These are phyloP conservation scores for Cheilosia vulpina DNA, from an alignment of 2,888 invertebrate species.

Conservation along the genomic window DNA sequence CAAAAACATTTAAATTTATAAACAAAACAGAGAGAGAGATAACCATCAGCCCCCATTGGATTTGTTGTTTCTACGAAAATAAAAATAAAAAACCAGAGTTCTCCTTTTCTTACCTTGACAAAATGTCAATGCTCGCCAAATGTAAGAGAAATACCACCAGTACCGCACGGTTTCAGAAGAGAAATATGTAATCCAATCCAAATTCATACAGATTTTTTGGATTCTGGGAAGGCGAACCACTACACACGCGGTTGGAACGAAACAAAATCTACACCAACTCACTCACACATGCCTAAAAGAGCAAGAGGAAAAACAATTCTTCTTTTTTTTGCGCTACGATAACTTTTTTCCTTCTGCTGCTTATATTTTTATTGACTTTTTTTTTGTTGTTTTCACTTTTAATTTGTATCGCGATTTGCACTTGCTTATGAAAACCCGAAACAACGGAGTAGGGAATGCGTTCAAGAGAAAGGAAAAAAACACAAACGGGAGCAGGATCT, in stretches of 20 bases:
- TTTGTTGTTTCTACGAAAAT: neutral
- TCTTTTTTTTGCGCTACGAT: constrained; percentile 9
- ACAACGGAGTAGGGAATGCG: too few species aligned
- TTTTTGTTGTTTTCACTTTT: constrained; percentile 48
- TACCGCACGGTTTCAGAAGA: constrained; percentile 32
- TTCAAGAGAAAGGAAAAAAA: neutral
- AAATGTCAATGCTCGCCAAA: constrained; percentile 69
- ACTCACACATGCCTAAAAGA: constrained; percentile 41
- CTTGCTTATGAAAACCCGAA: constrained; percentile 1
- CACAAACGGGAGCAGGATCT: constrained; percentile 40
- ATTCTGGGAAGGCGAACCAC: constrained; percentile 33
- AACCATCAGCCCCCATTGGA: neutral
- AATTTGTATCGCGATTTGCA: constrained; percentile 26
- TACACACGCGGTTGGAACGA: constrained; percentile 28
- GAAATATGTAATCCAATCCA: constrained; percentile 50
- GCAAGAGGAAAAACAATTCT: constrained; percentile 49
- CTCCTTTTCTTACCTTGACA: constrained; percentile 67
- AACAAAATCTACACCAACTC: constrained; percentile 27
- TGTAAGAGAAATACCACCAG: neutral
- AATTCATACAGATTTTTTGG: constrained; percentile 4
- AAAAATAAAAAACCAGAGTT: constrained; percentile 39
- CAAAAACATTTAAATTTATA: constrained; percentile 52
- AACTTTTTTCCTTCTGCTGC: constrained; percentile 30
- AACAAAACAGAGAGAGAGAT: constrained; percentile 51
- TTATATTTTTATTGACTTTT: constrained; percentile 11